Conservation (phyloP, 2,113 vertebrate species). For the Bubo bubo region DNA sequence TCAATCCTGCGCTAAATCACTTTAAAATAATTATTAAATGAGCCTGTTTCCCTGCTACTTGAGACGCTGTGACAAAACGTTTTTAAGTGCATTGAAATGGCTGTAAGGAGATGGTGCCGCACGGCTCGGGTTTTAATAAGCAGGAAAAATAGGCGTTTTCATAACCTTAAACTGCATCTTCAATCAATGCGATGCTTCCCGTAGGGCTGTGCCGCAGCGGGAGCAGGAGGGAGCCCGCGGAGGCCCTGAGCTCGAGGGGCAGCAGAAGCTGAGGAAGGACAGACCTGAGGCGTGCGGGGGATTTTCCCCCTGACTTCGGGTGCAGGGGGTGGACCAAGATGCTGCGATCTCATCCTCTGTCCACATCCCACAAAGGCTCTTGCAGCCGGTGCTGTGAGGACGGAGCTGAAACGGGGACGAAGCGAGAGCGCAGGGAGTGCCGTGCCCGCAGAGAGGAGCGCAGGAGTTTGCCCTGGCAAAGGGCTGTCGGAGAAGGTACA, state of each 20-base stretch:
- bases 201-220: accelerated
- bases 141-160: neutral
- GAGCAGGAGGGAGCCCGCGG: accelerated
- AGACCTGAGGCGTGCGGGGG: accelerated
- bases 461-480: neutral
- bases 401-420: neutral
- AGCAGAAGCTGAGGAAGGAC: accelerated
- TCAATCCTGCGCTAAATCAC: neutral
- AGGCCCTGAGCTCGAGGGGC: neutral
- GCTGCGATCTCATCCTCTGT: neutral
- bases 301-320: neutral
- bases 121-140: neutral
- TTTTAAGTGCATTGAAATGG: neutral
- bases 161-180: neutral
- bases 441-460: neutral
- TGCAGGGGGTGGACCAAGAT: neutral
- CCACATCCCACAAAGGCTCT: neutral
- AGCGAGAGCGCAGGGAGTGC: neutral
- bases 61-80: neutral
- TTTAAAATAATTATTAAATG: neutral
- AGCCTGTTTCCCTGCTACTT: neutral
- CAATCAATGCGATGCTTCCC: neutral
- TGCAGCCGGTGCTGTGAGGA: accelerated
- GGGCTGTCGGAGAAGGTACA: neutral
- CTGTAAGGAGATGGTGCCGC: neutral